A percentile compares a stretch with the other conserved stretches of the same genome.
Conservation (phyloP, 2,113 vertebrate species). For the Megatriorchis doriae region DNA sequence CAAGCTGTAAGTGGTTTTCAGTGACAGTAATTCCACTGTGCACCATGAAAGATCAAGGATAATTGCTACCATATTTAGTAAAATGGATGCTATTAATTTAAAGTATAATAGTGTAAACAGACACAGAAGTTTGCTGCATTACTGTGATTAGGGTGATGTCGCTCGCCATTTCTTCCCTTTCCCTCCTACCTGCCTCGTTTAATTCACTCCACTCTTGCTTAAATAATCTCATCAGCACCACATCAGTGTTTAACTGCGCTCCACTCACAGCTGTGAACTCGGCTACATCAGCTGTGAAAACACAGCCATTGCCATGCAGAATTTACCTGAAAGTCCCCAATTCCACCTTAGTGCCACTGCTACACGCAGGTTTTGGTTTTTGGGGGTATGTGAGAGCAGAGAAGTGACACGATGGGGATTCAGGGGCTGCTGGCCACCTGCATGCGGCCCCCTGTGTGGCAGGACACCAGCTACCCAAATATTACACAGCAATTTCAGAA, state of each 20-base stretch:
- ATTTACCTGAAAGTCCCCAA: background rate
- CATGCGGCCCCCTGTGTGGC: fast-evolving
- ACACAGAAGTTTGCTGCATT: constrained; percentile 13
- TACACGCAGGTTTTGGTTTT: background rate
- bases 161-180: background rate
- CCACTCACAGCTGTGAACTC: background rate
- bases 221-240: background rate
- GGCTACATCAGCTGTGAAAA: background rate
- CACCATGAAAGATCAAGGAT: background rate
- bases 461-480: background rate
- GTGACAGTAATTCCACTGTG: constrained; percentile 20
- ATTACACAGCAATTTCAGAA: background rate
- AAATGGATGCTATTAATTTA: constrained; percentile 40
- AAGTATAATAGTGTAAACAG: constrained; percentile 42
- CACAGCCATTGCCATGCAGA: background rate
- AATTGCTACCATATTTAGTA: constrained; percentile 21
- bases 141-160: constrained; percentile 5
- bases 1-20: constrained; percentile 28
- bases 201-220: background rate
- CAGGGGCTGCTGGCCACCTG: background rate
- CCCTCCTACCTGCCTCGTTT: background rate
- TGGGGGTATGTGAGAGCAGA: background rate
- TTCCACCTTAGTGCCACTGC: background rate
- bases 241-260: background rate
- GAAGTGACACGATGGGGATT: fast-evolving